Evolutionary conservation across 2,113 vertebrate genomes (phyloP).

Genomic region (Vicugna pacos): DNA sequence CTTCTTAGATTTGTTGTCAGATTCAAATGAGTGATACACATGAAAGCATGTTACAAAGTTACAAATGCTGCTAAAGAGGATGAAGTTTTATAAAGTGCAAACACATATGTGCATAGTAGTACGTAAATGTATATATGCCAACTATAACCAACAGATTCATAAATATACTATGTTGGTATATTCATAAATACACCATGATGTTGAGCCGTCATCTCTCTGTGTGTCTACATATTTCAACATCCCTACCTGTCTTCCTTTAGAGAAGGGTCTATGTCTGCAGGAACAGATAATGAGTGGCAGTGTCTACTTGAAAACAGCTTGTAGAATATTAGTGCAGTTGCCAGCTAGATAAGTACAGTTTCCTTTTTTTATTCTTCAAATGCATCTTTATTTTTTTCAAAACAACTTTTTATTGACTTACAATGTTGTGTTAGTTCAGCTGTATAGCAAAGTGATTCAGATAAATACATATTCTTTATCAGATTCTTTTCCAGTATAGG

Average conservation of each 20-base stretch:
- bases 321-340: background rate
- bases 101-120: too few species aligned
- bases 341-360: background rate
- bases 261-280: background rate
- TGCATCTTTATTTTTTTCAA: too few species aligned
- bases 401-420: too few species aligned
- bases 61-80: background rate
- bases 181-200: background rate
- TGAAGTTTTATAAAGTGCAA: background rate
- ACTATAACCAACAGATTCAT: background rate
- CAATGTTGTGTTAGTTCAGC: too few species aligned
- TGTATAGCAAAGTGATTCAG: too few species aligned
- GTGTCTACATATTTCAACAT: background rate
- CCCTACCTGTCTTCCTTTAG: background rate
- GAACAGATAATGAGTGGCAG: background rate
- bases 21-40: background rate
- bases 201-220: background rate
- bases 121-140: background rate
- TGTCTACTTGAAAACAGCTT: background rate
- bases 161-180: background rate
- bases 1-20: background rate
- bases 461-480: too few species aligned
- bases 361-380: too few species aligned
- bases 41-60: background rate
- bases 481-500: too few species aligned